Percentiles rank a stretch among this genome's conserved stretches.
These are phyloP conservation scores for Yoshiicerus persimilis DNA, from an alignment of 1,140 invertebrate genomes.

Conservation along the genomic window DNA sequence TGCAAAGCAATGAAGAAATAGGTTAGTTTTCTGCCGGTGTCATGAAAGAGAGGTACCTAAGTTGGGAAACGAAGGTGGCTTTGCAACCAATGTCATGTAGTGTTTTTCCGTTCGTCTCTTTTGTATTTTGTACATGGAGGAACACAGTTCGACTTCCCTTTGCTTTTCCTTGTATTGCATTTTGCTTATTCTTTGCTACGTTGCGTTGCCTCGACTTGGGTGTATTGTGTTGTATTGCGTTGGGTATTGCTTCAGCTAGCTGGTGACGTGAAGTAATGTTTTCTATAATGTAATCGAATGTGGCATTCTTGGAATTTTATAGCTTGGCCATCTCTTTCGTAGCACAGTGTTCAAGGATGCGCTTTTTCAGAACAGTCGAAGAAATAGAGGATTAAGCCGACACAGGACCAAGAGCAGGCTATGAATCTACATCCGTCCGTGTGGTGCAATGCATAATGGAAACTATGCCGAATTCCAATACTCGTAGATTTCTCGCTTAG, in stretches of 20 bases:
- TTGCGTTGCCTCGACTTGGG: neutral
- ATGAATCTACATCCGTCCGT: conserved; percentile 16
- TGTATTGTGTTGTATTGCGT: neutral
- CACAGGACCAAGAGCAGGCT: neutral
- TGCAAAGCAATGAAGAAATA: neutral
- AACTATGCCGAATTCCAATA: conserved; percentile 8
- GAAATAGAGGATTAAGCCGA: neutral
- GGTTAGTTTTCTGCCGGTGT: neutral
- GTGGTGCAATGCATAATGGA: conserved; percentile 5
- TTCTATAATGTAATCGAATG: conserved; percentile 20
- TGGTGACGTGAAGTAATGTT: conserved; percentile 16
- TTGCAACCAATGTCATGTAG: neutral
- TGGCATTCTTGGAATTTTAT: conserved; percentile 20
- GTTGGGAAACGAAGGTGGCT: neutral
- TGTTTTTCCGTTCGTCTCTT: neutral
- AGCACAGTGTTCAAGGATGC: neutral
- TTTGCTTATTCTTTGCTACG: neutral
- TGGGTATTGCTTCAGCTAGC: neutral
- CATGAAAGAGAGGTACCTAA: neutral
- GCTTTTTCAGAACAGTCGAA: neutral
- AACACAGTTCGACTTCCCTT: neutral
- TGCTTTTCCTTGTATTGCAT: neutral
- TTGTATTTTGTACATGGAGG: neutral
- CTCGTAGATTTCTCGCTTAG: neutral
- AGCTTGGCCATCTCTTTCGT: neutral